Percentiles rank a stretch among this genome's conserved stretches.
These are phyloP conservation scores for Pardalotus punctatus DNA, from an alignment of 2,113 vertebrate genomes.

Conservation along the genomic window DNA sequence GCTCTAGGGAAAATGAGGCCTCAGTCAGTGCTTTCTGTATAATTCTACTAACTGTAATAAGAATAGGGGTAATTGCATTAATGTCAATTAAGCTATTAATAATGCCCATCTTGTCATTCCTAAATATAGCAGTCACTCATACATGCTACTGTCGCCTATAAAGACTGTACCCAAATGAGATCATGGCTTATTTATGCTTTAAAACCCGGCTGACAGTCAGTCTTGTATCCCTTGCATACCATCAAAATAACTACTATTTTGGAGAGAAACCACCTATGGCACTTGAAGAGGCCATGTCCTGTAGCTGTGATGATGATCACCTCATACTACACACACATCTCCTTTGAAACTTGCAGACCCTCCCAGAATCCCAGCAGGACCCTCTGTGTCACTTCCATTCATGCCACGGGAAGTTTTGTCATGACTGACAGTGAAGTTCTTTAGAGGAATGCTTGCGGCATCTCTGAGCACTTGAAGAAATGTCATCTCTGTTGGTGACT, in stretches of 20 bases:
- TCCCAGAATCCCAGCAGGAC: neutral
- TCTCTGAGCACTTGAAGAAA: neutral
- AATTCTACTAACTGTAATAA: slow-evolving; percentile 79
- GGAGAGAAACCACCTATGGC: neutral
- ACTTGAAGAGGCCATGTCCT: neutral
- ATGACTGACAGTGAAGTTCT: neutral
- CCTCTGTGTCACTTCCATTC: neutral
- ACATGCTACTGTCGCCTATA: slow-evolving; percentile 59
- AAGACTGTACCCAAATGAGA: slow-evolving; percentile 60
- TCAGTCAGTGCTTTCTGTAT: slow-evolving; percentile 70
- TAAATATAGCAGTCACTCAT: slow-evolving; percentile 71
- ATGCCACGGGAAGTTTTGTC: neutral
- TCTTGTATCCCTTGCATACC: neutral
- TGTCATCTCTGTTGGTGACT: neutral
- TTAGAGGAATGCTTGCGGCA: neutral
- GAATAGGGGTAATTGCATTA: slow-evolving; percentile 77
- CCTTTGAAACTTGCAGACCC: neutral
- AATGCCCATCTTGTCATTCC: slow-evolving; percentile 75
- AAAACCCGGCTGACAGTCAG: slow-evolving; percentile 20
- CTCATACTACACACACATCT: neutral
- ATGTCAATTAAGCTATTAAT: slow-evolving; percentile 85
- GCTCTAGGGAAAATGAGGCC: slow-evolving; percentile 76
- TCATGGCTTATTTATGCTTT: slow-evolving; percentile 39
- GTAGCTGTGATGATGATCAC: neutral
- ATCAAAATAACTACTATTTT: neutral